Evolutionary conservation across 2,888 invertebrate genomes (phyloP), one percentile per base, ranked within the genome.

Genomic region (Germaria angustata): DNA sequence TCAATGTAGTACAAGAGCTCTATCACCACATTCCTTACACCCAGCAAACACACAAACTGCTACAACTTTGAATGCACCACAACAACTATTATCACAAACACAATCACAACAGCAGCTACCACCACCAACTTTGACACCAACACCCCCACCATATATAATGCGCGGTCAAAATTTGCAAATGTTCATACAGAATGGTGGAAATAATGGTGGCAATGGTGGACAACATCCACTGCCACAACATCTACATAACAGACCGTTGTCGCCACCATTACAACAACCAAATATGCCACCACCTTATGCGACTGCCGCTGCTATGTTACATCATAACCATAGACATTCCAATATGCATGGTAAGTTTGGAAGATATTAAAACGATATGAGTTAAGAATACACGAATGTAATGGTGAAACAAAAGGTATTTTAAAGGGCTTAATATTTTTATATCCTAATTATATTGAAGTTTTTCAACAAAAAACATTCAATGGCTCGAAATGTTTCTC

Each of bases 281-380:
- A 84, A 78, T 81, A 84, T 84, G 79, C 79, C 84, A 55, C 81
- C 84, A 44, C 80, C 80, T 44, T 83, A 80, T 77, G 80, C 83
- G 20, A 71, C 83, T 68, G 83, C 83, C 53, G 77, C 80, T 24
- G 79, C 84, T 59, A 80, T 85, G 84, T 46, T 84, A 51, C 84
- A 83, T 79, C 81, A 85, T 22, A 80, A 80, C 59, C 82, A 85
- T 80, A 86, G 86, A 85, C 86, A 86, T 85, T 84, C 86, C 84
- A 85, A 85, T 85, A 87, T 89, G 86, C 89, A 89, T 86, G 89
- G 89, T 89, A 89, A 89, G 88, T 87, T 77, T 17, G 22, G 39
- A 53, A 51, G 61, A 34, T 17, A 22, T 24, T 6, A 61, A 17
- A 39, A 15, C 17, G 28, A 28, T 55, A 20, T 41, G 11, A 44